phyloP scores from a whole-genome alignment of 2,113 vertebrate genomes.

The Paedocypris sp. region DNA sequence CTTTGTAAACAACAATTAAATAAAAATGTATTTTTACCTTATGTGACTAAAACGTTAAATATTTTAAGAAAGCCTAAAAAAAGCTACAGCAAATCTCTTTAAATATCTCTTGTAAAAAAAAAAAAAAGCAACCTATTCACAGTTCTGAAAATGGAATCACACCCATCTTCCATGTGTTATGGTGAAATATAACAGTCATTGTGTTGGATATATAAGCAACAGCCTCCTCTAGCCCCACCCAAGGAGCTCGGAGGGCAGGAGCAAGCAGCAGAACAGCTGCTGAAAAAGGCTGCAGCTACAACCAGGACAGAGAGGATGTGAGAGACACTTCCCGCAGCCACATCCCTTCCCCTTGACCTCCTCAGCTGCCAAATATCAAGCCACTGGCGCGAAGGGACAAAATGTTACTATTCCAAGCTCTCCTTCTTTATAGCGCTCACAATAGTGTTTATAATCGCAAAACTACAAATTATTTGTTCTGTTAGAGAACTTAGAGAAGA shows the following conservation, averaged over 20 bases:
- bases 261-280: slow-evolving; percentile 46
- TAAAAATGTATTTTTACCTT: too few species aligned
- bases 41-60: too few species aligned
- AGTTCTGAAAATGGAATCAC: slow-evolving; percentile 3
- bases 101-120: too few species aligned
- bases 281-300: slow-evolving; percentile 42
- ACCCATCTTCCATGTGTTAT: slow-evolving; percentile 23
- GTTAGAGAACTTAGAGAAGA: too few species aligned
- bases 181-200: slow-evolving; percentile 28
- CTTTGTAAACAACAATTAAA: too few species aligned
- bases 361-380: slow-evolving; percentile 55
- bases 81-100: too few species aligned
- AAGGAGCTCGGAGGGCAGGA: slow-evolving; percentile 16
- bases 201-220: slow-evolving; percentile 32
- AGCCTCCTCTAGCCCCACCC: slow-evolving; percentile 25
- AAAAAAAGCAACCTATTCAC: neutral
- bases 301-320: slow-evolving; percentile 53
- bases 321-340: slow-evolving; percentile 57
- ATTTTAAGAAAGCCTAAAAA: too few species aligned
- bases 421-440: slow-evolving; percentile 15
- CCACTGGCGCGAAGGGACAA: slow-evolving; percentile 41
- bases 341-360: slow-evolving; percentile 46
- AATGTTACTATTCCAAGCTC: slow-evolving; percentile 43
- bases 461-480: too few species aligned
- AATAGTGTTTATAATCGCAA: neutral